A percentile compares a stretch with the other conserved stretches of the same genome.
Evolutionary conservation across 2,113 vertebrate genomes (phyloP).

Genomic region (Verasper variegatus): DNA sequence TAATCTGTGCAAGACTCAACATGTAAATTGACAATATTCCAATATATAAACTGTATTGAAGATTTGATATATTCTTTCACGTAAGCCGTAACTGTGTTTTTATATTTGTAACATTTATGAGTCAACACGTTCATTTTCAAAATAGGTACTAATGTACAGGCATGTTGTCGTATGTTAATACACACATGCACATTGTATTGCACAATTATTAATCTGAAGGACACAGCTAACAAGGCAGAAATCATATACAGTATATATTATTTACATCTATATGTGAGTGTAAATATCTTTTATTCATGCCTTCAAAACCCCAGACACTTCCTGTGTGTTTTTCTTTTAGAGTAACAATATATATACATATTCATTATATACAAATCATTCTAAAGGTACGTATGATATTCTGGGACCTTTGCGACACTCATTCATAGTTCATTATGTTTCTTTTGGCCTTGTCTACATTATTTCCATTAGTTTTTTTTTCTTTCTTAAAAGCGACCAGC

Average conservation of each 20-base stretch:
- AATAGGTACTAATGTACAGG: too few relatives aligned
- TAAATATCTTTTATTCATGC: too few relatives aligned
- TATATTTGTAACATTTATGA: too few relatives aligned
- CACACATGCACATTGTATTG: neutral
- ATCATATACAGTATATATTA: too few relatives aligned
- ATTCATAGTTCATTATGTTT: slow-evolving; percentile 1
- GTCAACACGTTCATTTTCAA: too few relatives aligned
- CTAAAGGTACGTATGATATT: slow-evolving; percentile 12
- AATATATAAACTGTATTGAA: too few relatives aligned
- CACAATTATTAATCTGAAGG: neutral
- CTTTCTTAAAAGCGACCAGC: neutral
- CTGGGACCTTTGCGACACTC: neutral
- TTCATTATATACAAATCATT: neutral
- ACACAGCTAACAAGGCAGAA: neutral
- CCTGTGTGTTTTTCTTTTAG: neutral
- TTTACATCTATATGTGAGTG: too few relatives aligned
- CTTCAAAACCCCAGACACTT: neutral
- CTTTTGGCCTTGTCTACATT: slow-evolving; percentile 1
- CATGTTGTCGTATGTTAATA: too few relatives aligned
- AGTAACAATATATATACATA: neutral
- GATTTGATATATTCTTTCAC: too few relatives aligned
- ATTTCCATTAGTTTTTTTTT: slow-evolving; percentile 7
- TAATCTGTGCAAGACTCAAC: neutral
- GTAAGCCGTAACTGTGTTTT: too few relatives aligned
- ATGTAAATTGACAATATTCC: neutral